A percentile compares a stretch with the other conserved stretches of the same genome.
These are phyloP conservation scores for Simalia tracyae DNA, from an alignment of 2,797 vertebrate genomes.

Conservation along the genomic window DNA sequence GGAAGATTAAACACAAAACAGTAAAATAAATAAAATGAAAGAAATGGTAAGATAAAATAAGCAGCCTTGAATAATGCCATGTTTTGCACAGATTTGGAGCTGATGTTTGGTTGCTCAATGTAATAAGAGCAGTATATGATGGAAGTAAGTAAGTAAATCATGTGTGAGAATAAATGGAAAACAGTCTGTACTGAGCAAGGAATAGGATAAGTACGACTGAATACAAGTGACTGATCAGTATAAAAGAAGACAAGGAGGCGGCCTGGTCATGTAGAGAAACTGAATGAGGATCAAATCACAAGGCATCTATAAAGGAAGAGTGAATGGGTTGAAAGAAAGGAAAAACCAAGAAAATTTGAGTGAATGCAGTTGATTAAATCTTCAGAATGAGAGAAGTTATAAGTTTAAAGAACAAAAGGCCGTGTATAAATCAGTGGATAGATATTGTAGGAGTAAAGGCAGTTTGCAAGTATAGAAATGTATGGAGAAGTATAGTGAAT, in stretches of 20 bases:
- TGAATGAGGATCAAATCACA: background rate
- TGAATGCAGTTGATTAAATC: background rate
- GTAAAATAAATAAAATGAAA: background rate
- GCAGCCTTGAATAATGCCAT: background rate
- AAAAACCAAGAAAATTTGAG: conserved; percentile 2
- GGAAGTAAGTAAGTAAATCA: background rate
- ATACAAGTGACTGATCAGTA: background rate
- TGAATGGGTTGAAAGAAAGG: background rate
- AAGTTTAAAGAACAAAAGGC: background rate
- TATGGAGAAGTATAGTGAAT: background rate
- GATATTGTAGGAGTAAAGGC: background rate
- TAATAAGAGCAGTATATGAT: background rate
- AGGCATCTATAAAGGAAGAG: background rate
- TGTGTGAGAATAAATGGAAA: background rate
- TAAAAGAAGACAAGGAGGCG: background rate
- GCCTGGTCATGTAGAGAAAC: background rate
- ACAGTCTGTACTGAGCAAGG: background rate
- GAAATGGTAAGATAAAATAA: background rate
- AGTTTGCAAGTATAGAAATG: background rate
- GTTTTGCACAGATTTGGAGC: conserved; percentile 33
- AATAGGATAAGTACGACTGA: background rate
- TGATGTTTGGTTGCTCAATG: background rate
- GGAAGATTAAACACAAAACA: background rate
- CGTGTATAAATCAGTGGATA: background rate
- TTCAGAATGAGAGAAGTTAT: background rate